Evolutionary conservation across 2,888 invertebrate genomes (phyloP).

Genomic region (Eumacrocentrus americanus): DNA sequence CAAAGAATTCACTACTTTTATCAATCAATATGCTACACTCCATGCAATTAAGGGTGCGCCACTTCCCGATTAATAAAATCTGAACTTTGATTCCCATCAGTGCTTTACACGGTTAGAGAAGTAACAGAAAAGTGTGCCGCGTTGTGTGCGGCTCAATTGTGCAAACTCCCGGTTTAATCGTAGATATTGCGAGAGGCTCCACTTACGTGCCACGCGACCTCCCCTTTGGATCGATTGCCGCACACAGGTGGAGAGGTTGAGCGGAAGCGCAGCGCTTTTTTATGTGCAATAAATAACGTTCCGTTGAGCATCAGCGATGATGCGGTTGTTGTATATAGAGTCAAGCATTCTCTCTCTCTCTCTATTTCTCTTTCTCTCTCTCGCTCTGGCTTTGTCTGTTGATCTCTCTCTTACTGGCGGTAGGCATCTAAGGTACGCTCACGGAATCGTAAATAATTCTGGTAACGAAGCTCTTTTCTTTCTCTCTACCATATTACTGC

Average conservation of each 20-base stretch:
- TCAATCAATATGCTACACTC: not conserved
- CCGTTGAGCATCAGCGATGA: conserved; percentile 2
- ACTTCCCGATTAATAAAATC: not conserved
- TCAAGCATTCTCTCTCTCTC: not conserved
- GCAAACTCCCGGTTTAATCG: too few relatives aligned
- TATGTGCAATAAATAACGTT: conserved; percentile 7
- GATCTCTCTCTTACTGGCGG: not conserved
- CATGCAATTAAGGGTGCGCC: not conserved
- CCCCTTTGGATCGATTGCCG: not conserved
- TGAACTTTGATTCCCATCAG: not conserved
- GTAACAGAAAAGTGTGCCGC: too few relatives aligned
- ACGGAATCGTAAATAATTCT: not conserved
- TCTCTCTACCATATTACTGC: not conserved
- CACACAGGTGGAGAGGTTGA: conserved; percentile 8
- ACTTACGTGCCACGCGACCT: too few relatives aligned
- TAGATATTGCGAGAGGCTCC: too few relatives aligned
- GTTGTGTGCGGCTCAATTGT: too few relatives aligned
- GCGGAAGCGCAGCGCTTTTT: conserved; percentile 11
- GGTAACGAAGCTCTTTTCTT: conserved; percentile 7
- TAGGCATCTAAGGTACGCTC: not conserved
- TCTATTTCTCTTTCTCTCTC: not conserved
- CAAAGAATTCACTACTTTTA: not conserved
- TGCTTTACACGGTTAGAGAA: too few relatives aligned
- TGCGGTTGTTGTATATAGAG: not conserved
- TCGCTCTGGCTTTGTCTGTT: not conserved